Conservation (phyloP, 92 coral and sea anemone genomes). For the Epizoanthus rinbou region DNA sequence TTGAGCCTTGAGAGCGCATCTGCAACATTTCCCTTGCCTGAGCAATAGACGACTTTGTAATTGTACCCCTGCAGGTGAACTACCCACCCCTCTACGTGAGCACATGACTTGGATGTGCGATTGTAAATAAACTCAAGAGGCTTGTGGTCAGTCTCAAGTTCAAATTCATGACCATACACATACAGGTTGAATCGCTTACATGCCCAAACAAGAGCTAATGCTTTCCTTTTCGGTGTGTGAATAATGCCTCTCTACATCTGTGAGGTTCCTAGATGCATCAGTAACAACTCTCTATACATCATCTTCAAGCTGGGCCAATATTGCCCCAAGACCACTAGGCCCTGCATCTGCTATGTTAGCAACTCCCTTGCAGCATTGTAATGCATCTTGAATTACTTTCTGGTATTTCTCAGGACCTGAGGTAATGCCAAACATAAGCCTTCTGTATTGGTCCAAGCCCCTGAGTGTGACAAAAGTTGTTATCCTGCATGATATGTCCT, state of each 20-base stretch:
- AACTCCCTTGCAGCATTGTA: conserved; percentile 51
- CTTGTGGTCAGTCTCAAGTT: conserved; percentile 62
- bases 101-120: conserved; percentile 45
- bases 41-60: conserved; percentile 31
- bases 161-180: conserved; percentile 61
- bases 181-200: conserved; percentile 53
- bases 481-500: conserved; percentile 37
- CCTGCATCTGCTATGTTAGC: background rate
- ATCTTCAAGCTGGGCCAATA: conserved; percentile 33
- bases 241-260: conserved; percentile 53
- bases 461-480: background rate
- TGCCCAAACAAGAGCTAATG: conserved; percentile 56
- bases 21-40: conserved; percentile 31
- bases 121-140: conserved; percentile 47
- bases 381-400: conserved; percentile 25
- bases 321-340: conserved; percentile 55
- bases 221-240: conserved; percentile 59
- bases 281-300: conserved; percentile 28
- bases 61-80: conserved; percentile 44
- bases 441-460: conserved; percentile 41
- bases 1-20: conserved; percentile 47
- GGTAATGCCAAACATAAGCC: conserved; percentile 51
- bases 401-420: conserved; percentile 31
- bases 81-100: conserved; percentile 41
- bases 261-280: conserved; percentile 54